phyloP scores from a whole-genome alignment of 2,797 vertebrate species.

The Anomalospiza imberbis region DNA sequence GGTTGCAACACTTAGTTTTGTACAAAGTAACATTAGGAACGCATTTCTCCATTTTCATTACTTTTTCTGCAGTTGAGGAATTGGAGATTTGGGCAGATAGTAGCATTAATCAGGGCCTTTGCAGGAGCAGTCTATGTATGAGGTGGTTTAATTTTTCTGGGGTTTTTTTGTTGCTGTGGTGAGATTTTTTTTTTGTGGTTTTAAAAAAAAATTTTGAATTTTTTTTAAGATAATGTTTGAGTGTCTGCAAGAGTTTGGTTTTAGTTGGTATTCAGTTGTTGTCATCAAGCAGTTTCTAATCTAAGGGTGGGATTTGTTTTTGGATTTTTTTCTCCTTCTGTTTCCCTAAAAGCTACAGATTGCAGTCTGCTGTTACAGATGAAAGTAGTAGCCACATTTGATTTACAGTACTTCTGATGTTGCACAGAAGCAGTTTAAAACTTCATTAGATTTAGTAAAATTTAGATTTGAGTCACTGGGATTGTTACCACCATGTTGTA shows the following conservation, averaged over 20 bases:
- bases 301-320: not conserved
- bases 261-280: not conserved
- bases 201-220: not conserved
- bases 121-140: not conserved
- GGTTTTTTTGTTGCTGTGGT: not conserved
- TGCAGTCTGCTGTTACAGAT: not conserved
- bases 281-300: not conserved
- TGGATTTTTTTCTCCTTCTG: not conserved
- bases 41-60: not conserved
- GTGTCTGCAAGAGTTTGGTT: not conserved
- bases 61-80: not conserved
- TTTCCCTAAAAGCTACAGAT: not conserved
- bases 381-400: not conserved
- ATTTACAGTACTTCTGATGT: not conserved
- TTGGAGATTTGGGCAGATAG: not conserved
- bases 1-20: not conserved
- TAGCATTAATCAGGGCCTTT: not conserved
- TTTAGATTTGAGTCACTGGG: not conserved
- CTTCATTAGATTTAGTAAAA: not conserved
- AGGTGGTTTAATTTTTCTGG: not conserved
- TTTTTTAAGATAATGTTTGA: not conserved
- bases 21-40: not conserved
- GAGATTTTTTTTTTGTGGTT: not conserved
- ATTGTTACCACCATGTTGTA: not conserved
- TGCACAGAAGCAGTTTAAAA: not conserved